Evolutionary conservation across 53 echinoderm and acorn worm species (phyloP), one percentile per base, ranked within the genome.

Genomic region (Temnopleurus reevesii): DNA sequence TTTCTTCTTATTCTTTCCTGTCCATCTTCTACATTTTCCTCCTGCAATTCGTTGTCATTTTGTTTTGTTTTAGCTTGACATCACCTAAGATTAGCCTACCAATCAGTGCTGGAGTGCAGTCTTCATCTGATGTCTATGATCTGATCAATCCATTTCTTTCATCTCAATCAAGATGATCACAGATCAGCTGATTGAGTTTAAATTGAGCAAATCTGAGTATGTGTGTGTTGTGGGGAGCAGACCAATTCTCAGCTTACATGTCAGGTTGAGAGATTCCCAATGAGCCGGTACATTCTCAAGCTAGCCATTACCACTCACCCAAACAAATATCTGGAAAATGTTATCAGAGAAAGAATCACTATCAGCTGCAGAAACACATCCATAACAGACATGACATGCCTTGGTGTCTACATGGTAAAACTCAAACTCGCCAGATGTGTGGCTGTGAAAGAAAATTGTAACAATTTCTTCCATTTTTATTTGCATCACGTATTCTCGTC

Each of bases 221-320:
- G 17, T 2, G 21, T 13, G 30, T 45, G 49, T 9, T 33, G 8
- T 8, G 28, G 34, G 28, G 55, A 51, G 53, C 5, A 54, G 53
- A 33, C 8, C 4, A 55, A 23, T 83, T 55, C 56, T 83, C 59
- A 60, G 61, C 61, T 60, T 25, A 61, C 86, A 45, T 86, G 63
- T 86, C 86, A 61, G 86, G 45, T 28, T 60, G 60, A 60, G 18
- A 86, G 44, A 61, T 38, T 31, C 76, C 35, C 8, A 76, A 27
- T 76, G n/a, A n/a, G n/a, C n/a, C n/a, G n/a, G n/a, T n/a, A 87
- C 88, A 87, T 87, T 71, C 88, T 51, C 53, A 12, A 87, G 88
- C 71, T n/a, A 87, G 65, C 66, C 47, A 51, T 49, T 36, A 61
- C 28, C 53, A n/a, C n/a, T n/a, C 46, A 19, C 27, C 24, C 19